Conservation (phyloP, 2,797 vertebrate species). For the Coregonus sp. region DNA sequence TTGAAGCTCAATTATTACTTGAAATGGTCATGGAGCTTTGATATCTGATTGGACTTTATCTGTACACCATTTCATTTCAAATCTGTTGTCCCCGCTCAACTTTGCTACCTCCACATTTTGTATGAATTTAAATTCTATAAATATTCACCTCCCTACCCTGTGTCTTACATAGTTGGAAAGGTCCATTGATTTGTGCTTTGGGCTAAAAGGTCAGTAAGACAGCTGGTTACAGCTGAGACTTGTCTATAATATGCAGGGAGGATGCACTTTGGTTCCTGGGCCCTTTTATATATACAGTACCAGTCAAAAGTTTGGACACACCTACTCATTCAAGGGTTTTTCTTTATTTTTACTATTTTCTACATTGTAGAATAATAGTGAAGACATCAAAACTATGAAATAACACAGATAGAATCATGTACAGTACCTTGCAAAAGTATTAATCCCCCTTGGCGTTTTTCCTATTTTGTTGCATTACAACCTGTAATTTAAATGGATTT, state of each 20-base stretch:
- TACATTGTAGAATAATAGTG: no score
- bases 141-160: slow-evolving; percentile 21
- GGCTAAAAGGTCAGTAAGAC: slow-evolving; percentile 41
- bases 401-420: no score
- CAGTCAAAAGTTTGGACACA: no score
- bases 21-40: not conserved
- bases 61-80: not conserved
- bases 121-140: slow-evolving; percentile 2
- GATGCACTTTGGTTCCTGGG: slow-evolving; percentile 10
- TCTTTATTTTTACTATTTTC: no score
- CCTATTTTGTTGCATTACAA: no score
- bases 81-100: not conserved
- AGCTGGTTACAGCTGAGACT: slow-evolving; percentile 27
- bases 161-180: slow-evolving; percentile 37
- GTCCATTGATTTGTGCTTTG: slow-evolving; percentile 57
- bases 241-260: slow-evolving; percentile 22
- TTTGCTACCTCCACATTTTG: not conserved
- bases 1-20: no score
- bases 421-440: no score
- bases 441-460: no score
- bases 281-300: no score
- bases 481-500: no score
- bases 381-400: no score
- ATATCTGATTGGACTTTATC: not conserved
- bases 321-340: no score